Base-by-base conservation (phyloP, 2,888 invertebrate species). In the Parnassius orleans region DNA sequence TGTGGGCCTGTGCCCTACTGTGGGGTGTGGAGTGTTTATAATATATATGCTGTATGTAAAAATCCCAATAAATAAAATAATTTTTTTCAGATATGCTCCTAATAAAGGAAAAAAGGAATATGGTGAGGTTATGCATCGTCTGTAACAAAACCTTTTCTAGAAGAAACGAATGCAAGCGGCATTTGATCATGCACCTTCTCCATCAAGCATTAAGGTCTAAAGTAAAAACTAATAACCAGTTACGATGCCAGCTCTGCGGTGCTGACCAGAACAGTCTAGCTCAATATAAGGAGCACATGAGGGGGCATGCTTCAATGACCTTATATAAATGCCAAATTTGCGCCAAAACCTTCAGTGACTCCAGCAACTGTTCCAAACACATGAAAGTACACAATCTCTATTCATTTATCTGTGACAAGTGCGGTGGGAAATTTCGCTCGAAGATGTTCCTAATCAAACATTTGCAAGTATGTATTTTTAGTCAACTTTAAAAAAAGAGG, bases 321-420 rank as follows among this genome's bases (percentile, higher is more conserved):
- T 66, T 85, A 0, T 87, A 84, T 63, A 69, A 76, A 5, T 90
- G 90, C 55, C 74, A 78, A 1, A 2, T 83, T 0, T 90, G 90
- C 68, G 62, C 81, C 41, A 83, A 82, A 7, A 69, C 72, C 0
- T 90, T 90, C 69, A 84, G 86, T 51, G 89, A 90, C 63, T 85
- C 85, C 0, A 86, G 85, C 59, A 89, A 90, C 60, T 88, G 84
- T 64, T 75, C 83, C 0, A 90, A 90, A n/a, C 90, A 90, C 66
- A 87, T 83, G 68, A 89, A 89, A 50, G 75, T 84, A 0, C 90
- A 90, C 66, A 83, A 84, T 52, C 19, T 77, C 1, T 62, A 67
- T 41, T 74, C 75, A 0, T 60, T 75, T 0, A 53, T 74, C 0
- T 89, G 90, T 60, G 80, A 84, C 48, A 51, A 80, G 0, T 90